Evolutionary conservation across 2,797 vertebrate species (phyloP).

Genomic region (Pampus argenteus): DNA sequence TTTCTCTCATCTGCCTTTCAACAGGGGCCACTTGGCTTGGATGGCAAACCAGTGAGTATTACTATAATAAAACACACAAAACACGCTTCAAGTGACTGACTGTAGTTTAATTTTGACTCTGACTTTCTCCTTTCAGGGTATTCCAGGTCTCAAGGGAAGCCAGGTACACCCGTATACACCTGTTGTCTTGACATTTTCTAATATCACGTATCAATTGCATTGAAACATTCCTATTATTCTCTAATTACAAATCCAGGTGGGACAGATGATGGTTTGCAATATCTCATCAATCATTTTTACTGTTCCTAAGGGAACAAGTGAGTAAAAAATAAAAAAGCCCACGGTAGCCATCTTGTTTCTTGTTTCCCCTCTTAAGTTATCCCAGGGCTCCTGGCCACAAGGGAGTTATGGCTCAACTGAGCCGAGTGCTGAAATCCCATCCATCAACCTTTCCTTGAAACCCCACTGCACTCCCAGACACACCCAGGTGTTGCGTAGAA

Average conservation of each 20-base stretch:
- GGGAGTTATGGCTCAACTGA: slow-evolving; percentile 61
- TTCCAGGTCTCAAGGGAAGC: slow-evolving; percentile 72
- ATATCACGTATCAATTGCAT: slow-evolving; percentile 31
- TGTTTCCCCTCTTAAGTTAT: slow-evolving; percentile 64
- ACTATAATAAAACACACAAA: neutral
- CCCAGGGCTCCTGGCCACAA: slow-evolving; percentile 30
- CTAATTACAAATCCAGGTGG: slow-evolving; percentile 37
- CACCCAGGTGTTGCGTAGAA: slow-evolving; percentile 59
- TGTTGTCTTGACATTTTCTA: slow-evolving; percentile 28
- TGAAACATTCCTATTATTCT: slow-evolving; percentile 10
- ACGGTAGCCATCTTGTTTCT: slow-evolving; percentile 56
- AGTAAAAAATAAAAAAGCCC: slow-evolving; percentile 12
- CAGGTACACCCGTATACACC: slow-evolving; percentile 59
- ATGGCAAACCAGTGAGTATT: slow-evolving; percentile 95
- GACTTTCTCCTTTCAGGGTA: slow-evolving; percentile 74
- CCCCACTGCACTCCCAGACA: slow-evolving; percentile 28
- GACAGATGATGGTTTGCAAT: slow-evolving; percentile 41
- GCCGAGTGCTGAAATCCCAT: slow-evolving; percentile 61
- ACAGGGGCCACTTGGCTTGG: slow-evolving; percentile 95
- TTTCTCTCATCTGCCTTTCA: slow-evolving; percentile 42
- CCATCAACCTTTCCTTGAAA: slow-evolving; percentile 54
- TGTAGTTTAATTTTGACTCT: slow-evolving; percentile 24
- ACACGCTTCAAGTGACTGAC: neutral
- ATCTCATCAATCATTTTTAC: slow-evolving; percentile 61
- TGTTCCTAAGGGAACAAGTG: slow-evolving; percentile 34